Evolutionary conservation across 2,888 invertebrate species (phyloP), one percentile per base, ranked within the genome.

Genomic region (Mimas tiliae): DNA sequence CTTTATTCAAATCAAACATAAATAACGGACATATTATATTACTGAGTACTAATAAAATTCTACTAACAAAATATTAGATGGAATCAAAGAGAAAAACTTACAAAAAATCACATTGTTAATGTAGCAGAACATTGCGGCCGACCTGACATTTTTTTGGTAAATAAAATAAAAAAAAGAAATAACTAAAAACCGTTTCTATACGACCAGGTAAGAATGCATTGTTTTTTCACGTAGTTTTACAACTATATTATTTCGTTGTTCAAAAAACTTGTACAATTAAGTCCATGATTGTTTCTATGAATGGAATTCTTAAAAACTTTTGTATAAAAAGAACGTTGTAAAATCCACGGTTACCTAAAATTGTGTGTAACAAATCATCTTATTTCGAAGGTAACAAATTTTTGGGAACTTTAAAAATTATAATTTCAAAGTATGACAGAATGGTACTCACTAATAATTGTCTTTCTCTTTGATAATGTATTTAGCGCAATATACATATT

Each of bases 241-340:
- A 82, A 88, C 78, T 84, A 84, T 87, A 86, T 86, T 85, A 86
- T 78, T 80, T 78, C 77, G 78, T 72, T 74, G 74, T 69, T 69
- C 74, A 76, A 82, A 87, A 85, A 83, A 82, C 69, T 89, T 90
- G 86, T 78, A 79, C 81, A 86, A 87, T 85, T 84, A 85, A 84
- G 78, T 75, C 65, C 79, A 79, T 81, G 76, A 83, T 83, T 85
- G 81, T 86, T 80, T 62, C 69, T 77, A 76, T 82, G 75, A 81
- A 81, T 81, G 78, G 78, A 65, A 70, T 70, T 71, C 66, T 76
- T 72, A 69, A 71, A 70, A 74, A 75, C 73, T 65, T 72, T 74
- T 68, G 19, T 42, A 14, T 12, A 52, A 42, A 38, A 19, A 12
- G 58, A 58, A 58, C 19, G 38, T 58, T 58, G 58, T 58, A 58